phyloP scores from a whole-genome alignment of 23 tunicate genomes.

The Ciona savignyi region DNA sequence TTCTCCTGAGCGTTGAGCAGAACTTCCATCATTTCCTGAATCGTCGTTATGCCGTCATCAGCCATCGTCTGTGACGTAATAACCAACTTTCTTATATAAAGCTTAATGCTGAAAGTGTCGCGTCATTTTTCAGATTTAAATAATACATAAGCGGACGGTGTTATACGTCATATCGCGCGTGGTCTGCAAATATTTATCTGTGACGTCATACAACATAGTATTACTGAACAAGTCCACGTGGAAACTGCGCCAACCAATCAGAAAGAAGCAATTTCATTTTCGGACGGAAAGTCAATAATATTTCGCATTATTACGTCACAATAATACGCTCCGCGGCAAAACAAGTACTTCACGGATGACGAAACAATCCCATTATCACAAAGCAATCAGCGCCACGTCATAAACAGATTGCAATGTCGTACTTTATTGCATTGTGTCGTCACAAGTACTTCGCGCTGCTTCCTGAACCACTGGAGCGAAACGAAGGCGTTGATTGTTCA shows the following conservation, averaged over 20 bases:
- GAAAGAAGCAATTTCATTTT: neutral
- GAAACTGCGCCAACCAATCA: neutral
- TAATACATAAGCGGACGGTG: neutral
- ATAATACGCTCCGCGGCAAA: too few relatives aligned
- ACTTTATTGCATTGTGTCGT: neutral
- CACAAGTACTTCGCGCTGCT: neutral
- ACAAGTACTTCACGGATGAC: too few relatives aligned
- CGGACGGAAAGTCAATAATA: too few relatives aligned
- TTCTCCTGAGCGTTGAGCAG: conserved; percentile 15
- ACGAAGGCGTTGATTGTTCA: neutral
- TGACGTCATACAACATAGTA: neutral
- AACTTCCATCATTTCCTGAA: conserved; percentile 30
- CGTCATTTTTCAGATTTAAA: too few relatives aligned
- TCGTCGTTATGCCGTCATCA: conserved; percentile 59
- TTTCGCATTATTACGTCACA: too few relatives aligned
- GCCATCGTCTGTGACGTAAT: conserved; percentile 28
- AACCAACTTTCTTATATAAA: neutral
- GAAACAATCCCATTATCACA: neutral
- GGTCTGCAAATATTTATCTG: neutral
- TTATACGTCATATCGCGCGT: neutral
- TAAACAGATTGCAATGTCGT: neutral
- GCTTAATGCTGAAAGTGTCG: too few relatives aligned
- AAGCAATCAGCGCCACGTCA: neutral
- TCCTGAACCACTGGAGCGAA: neutral
- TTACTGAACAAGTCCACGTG: too few relatives aligned